Evolutionary conservation across 1,140 invertebrate genomes (phyloP).

Genomic region (Aphelenchoides fujianensis): DNA sequence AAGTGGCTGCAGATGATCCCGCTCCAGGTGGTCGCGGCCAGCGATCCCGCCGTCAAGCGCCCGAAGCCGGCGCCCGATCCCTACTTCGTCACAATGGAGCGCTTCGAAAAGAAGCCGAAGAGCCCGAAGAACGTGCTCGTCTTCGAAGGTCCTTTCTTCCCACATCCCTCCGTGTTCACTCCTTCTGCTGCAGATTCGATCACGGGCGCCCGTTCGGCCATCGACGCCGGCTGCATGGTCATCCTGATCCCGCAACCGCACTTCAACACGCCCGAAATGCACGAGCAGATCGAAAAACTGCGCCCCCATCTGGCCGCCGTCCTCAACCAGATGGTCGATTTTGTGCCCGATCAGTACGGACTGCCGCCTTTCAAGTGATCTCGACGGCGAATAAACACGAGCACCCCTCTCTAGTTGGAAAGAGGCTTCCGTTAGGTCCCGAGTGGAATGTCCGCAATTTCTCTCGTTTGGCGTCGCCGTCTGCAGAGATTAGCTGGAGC

Average conservation of each 20-base stretch:
- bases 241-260: constrained; percentile 47
- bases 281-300: neutral
- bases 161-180: neutral
- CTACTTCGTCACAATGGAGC: constrained; percentile 77
- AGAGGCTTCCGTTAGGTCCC: no score
- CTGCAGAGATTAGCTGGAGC: no score
- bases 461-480: no score
- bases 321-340: constrained; percentile 31
- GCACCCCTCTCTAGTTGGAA: no score
- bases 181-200: constrained; percentile 71
- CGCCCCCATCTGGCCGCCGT: constrained; percentile 26
- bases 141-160: constrained; percentile 25
- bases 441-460: no score
- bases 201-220: constrained; percentile 74
- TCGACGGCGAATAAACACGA: constrained; percentile 10
- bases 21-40: constrained; percentile 73
- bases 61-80: constrained; percentile 91
- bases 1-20: constrained; percentile 44
- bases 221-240: constrained; percentile 71
- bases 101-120: constrained; percentile 70
- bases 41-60: constrained; percentile 79
- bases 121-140: constrained; percentile 72
- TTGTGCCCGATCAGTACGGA: constrained; percentile 30
- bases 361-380: constrained; percentile 28
- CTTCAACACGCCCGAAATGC: constrained; percentile 28